Percentiles rank a stretch among this genome's conserved stretches.
phyloP scores from a whole-genome alignment of 1,140 invertebrate species.

The Onthophagus taurus region DNA sequence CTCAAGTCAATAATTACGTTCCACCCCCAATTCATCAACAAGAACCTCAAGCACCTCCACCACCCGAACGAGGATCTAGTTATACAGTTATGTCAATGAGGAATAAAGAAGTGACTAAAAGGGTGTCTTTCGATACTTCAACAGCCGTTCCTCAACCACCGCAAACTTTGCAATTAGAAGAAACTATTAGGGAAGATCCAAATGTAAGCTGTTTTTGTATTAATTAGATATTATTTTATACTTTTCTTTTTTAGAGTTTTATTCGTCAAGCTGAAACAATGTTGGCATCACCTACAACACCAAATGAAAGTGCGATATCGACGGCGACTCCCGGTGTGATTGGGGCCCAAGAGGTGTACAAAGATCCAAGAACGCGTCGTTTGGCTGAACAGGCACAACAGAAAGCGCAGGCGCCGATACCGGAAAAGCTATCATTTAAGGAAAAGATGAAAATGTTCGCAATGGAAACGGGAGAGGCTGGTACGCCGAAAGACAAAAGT shows the following conservation, averaged over 20 bases:
- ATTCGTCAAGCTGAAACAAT: constrained; percentile 69
- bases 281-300: constrained; percentile 61
- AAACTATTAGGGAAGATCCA: constrained; percentile 65
- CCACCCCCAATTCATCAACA: no score
- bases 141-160: constrained; percentile 33
- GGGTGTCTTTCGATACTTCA: constrained; percentile 34
- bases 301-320: constrained; percentile 43
- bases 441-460: constrained; percentile 98
- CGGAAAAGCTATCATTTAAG: constrained; percentile 85
- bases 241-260: constrained; percentile 53
- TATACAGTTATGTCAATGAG: constrained; percentile 68
- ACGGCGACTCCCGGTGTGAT: constrained; percentile 81
- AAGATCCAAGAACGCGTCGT: constrained; percentile 73
- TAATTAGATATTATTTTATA: background rate
- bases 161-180: constrained; percentile 35
- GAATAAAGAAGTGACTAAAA: constrained; percentile 40
- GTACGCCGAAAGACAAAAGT: constrained; percentile 82
- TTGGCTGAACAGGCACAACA: constrained; percentile 69
- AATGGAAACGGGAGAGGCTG: constrained; percentile 78
- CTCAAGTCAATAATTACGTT: constrained; percentile 4
- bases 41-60: constrained; percentile 49
- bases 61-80: constrained; percentile 70
- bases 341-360: constrained; percentile 88
- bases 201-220: constrained; percentile 51
- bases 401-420: constrained; percentile 55